Percentiles rank a stretch among this genome's conserved stretches.
Evolutionary conservation across 2,113 vertebrate species (phyloP).

Genomic region (Columbina picui): DNA sequence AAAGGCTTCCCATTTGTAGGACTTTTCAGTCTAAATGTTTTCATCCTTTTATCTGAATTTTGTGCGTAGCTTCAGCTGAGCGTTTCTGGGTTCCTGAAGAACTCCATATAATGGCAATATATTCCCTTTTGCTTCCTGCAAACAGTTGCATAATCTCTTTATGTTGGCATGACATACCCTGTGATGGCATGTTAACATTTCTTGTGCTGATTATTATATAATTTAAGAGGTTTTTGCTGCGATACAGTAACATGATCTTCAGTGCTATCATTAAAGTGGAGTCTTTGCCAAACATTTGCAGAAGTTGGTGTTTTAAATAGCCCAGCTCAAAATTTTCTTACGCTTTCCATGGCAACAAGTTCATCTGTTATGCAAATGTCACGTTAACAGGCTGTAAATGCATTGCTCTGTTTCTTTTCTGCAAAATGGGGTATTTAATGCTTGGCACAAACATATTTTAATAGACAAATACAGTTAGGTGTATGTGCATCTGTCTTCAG

Average conservation of each 20-base stretch:
- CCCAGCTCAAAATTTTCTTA: constrained; percentile 37
- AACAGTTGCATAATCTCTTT: neutral
- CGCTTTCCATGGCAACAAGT: constrained; percentile 46
- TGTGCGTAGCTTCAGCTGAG: neutral
- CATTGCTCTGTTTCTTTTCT: neutral
- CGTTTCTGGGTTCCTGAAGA: neutral
- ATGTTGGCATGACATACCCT: neutral
- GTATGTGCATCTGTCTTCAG: neutral
- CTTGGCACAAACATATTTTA: neutral
- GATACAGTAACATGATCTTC: neutral
- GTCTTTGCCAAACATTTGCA: constrained; percentile 1
- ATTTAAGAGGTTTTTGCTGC: neutral
- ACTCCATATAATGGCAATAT: neutral
- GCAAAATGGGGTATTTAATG: neutral
- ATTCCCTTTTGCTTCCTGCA: neutral
- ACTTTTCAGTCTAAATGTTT: neutral
- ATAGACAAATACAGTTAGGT: neutral
- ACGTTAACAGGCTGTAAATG: neutral
- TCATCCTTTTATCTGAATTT: neutral
- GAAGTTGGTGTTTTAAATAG: constrained; percentile 50
- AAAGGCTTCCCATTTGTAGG: neutral
- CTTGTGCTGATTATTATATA: neutral
- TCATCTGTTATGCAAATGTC: constrained; percentile 41
- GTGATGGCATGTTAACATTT: neutral
- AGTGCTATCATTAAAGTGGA: neutral